These are phyloP conservation scores for Thymelicus sylvestris DNA, from an alignment of 2,888 invertebrate species.

Conservation along the genomic window DNA sequence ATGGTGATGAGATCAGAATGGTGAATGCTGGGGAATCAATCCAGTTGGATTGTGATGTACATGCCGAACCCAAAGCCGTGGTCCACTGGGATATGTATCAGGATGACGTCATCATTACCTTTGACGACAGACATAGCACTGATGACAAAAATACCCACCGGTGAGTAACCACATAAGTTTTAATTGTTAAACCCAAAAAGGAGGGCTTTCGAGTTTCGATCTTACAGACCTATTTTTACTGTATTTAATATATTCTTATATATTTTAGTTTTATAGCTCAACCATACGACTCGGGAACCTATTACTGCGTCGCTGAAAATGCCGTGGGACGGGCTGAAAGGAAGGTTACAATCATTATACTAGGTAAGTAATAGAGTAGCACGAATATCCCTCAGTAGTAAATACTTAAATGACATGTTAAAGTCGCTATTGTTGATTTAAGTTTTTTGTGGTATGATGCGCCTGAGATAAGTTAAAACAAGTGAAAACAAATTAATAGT, in stretches of 20 bases:
- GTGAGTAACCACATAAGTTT: constrained; percentile 49
- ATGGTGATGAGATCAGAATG: constrained; percentile 44
- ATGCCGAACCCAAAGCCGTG: constrained; percentile 59
- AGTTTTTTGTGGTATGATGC: too few species aligned
- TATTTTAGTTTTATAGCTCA: constrained; percentile 60
- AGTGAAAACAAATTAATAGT: too few species aligned
- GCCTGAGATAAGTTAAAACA: too few species aligned
- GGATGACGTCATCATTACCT: constrained; percentile 53
- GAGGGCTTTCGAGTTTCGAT: too few species aligned
- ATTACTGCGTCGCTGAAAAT: constrained; percentile 71
- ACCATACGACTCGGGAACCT: constrained; percentile 64
- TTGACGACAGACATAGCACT: constrained; percentile 56
- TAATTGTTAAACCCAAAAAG: too few species aligned
- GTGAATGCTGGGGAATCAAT: constrained; percentile 59
- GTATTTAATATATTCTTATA: neutral
- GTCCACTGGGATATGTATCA: constrained; percentile 67
- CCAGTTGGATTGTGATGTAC: constrained; percentile 60
- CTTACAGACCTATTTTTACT: too few species aligned
- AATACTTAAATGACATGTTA: too few species aligned
- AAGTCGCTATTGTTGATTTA: too few species aligned
- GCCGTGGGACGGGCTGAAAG: constrained; percentile 57
- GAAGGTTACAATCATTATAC: constrained; percentile 58
- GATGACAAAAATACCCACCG: constrained; percentile 57
- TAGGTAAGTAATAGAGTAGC: constrained; percentile 53
- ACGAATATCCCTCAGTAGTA: too few species aligned